Evolutionary conservation across 2,888 invertebrate species (phyloP).

Genomic region (Melinaea menophilus): DNA sequence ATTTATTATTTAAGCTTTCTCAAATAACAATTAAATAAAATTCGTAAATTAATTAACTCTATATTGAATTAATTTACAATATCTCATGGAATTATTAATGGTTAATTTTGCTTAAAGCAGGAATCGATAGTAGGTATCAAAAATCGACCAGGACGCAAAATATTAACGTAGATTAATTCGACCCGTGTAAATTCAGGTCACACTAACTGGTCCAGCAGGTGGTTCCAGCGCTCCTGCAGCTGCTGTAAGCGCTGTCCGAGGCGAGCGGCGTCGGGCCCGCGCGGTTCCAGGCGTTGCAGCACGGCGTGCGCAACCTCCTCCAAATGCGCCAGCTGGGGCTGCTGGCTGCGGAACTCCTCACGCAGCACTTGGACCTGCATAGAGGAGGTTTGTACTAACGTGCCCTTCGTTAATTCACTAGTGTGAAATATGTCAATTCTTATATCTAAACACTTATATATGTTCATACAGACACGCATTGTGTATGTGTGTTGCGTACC

Average conservation of each 20-base stretch:
- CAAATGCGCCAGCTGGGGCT: conserved; percentile 91
- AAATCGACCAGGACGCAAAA: not conserved
- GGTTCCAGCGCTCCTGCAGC: conserved; percentile 88
- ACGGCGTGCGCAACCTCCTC: conserved; percentile 89
- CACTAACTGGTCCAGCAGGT: conserved; percentile 80
- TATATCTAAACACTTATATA: too few species aligned
- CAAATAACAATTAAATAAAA: too few species aligned
- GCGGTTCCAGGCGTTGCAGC: conserved; percentile 77
- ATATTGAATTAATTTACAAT: too few species aligned
- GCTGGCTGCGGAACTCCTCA: conserved; percentile 96
- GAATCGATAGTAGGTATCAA: too few species aligned
- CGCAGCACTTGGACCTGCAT: conserved; percentile 89
- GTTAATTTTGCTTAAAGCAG: too few species aligned
- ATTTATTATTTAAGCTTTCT: not conserved
- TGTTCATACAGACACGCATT: not conserved
- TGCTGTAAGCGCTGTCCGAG: conserved; percentile 84
- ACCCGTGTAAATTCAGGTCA: not conserved
- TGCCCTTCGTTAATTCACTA: too few species aligned
- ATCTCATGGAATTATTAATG: too few species aligned
- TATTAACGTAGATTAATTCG: not conserved
- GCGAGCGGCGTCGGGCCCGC: conserved; percentile 66
- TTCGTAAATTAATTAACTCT: not conserved
- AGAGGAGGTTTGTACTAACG: too few species aligned
- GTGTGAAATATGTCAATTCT: too few species aligned
- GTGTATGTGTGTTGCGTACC: conserved; percentile 44